These are phyloP conservation scores for Xestia sexstrigata DNA, from an alignment of 2,888 invertebrate species.

Conservation along the genomic window DNA sequence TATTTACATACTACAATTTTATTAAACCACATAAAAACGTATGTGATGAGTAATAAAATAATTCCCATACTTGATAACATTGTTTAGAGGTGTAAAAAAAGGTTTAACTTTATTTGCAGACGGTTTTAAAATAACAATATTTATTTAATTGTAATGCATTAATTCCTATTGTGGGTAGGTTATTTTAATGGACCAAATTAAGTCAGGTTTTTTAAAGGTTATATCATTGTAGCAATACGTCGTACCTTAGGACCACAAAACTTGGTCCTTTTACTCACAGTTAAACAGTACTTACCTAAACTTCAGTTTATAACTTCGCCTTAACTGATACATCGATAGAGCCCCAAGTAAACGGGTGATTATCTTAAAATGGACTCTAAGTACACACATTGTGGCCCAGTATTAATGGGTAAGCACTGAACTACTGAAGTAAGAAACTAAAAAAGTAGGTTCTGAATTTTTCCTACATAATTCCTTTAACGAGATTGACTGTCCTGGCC, in stretches of 20 bases:
- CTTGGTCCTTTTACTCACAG: not conserved
- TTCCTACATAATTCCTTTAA: not conserved
- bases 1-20: not conserved
- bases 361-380: conserved; percentile 73
- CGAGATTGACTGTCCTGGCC: too few species aligned
- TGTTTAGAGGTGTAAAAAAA: not conserved
- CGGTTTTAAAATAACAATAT: not conserved
- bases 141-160: too few species aligned
- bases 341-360: conserved; percentile 74
- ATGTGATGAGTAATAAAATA: not conserved
- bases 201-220: not conserved
- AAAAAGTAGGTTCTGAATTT: not conserved
- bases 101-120: not conserved
- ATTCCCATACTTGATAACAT: conserved; percentile 23
- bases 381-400: conserved; percentile 58
- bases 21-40: conserved; percentile 9
- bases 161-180: not conserved
- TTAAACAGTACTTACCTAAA: not conserved
- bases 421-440: conserved; percentile 6
- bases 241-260: not conserved
- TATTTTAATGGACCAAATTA: not conserved
- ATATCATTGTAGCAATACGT: not conserved
- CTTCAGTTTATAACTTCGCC: conserved; percentile 36
- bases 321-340: conserved; percentile 50
- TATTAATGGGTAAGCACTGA: conserved; percentile 6